phyloP scores from a whole-genome alignment of 2,113 vertebrate species.

The Eulemur macaco region DNA sequence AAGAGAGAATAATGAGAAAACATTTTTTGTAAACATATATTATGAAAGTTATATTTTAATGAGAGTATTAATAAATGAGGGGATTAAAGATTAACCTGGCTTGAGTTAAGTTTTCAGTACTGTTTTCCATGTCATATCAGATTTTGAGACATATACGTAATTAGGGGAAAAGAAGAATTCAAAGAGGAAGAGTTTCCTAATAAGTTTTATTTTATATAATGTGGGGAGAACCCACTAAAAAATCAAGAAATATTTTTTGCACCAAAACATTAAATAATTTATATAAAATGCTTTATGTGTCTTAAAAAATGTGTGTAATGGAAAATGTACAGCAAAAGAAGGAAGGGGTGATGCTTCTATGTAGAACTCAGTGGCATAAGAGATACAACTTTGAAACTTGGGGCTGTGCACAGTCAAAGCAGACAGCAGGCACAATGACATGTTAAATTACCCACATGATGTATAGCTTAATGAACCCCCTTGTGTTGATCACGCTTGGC shows the following conservation, averaged over 20 bases:
- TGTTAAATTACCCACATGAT: slow-evolving; percentile 99
- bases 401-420: slow-evolving; percentile 84
- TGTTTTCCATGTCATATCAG: not conserved
- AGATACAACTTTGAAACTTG: slow-evolving; percentile 79
- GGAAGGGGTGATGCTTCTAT: slow-evolving; percentile 63
- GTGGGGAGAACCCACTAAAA: not conserved
- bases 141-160: slow-evolving; percentile 25
- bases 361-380: slow-evolving; percentile 62
- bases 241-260: slow-evolving; percentile 25
- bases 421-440: slow-evolving; percentile 96
- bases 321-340: slow-evolving; percentile 64
- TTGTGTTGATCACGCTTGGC: slow-evolving; percentile 99
- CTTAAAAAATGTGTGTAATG: slow-evolving; percentile 6
- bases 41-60: slow-evolving; percentile 29
- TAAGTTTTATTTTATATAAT: not conserved
- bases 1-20: not conserved
- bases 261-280: slow-evolving; percentile 34
- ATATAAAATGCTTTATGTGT: not conserved
- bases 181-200: not conserved
- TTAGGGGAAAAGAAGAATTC: not conserved
- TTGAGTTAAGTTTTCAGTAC: slow-evolving; percentile 16
- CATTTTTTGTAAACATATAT: not conserved
- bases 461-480: slow-evolving; percentile 99
- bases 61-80: not conserved
- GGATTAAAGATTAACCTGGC: not conserved